Evolutionary conservation across 2,888 invertebrate species (phyloP).

Genomic region (Coremacera marginata): DNA sequence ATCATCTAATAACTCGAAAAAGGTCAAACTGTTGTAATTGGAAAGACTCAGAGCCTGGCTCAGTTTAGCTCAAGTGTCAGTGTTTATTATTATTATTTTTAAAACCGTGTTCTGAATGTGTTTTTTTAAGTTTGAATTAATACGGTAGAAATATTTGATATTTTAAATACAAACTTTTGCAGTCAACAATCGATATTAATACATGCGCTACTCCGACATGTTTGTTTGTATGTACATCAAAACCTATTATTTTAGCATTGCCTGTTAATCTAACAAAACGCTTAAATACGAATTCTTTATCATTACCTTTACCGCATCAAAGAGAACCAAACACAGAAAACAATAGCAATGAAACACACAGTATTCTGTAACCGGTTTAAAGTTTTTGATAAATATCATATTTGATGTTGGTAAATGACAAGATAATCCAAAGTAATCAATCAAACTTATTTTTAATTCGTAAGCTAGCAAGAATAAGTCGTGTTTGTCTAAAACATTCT

Average conservation of each 20-base stretch:
- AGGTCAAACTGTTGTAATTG: constrained; percentile 29
- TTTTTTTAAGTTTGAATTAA: background rate
- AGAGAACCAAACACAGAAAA: background rate
- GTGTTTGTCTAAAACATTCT: constrained; percentile 49
- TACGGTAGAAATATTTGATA: background rate
- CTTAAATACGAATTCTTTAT: background rate
- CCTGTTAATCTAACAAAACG: background rate
- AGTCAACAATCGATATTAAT: background rate
- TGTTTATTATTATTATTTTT: background rate
- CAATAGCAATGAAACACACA: constrained; percentile 2
- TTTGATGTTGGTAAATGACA: constrained; percentile 67
- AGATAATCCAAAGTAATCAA: constrained; percentile 68
- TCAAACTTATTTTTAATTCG: constrained; percentile 66
- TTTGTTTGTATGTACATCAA: background rate
- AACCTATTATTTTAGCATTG: constrained; percentile 3
- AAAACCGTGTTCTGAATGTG: background rate
- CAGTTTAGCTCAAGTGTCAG: background rate
- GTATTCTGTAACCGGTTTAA: constrained; percentile 58
- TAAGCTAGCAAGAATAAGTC: constrained; percentile 60
- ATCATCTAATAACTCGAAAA: background rate
- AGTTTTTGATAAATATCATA: constrained; percentile 63
- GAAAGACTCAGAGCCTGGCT: background rate
- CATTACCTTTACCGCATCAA: background rate
- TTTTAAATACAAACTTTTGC: constrained; percentile 2
- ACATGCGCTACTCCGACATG: background rate